These are phyloP conservation scores for Semicossyphus pulcher DNA, from an alignment of 2,113 vertebrate genomes.

Conservation along the genomic window DNA sequence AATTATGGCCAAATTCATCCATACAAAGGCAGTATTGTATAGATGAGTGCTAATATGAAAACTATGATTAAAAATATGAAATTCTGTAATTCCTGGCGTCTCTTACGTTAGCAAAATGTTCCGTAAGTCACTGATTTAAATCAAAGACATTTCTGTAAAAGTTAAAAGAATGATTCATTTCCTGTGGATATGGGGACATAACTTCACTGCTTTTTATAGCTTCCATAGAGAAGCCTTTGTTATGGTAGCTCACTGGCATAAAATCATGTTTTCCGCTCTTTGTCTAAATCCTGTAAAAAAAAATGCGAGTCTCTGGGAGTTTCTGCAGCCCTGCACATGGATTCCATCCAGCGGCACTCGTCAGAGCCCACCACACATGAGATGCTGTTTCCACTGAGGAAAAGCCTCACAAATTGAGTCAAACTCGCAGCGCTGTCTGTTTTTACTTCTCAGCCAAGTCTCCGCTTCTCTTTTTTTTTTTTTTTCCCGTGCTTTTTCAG, in stretches of 20 bases:
- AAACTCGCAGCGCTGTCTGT: conserved; percentile 41
- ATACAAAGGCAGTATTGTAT: background rate
- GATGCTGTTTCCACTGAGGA: conserved; percentile 78
- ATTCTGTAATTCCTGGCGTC: no score
- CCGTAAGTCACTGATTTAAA: background rate
- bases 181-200: conserved; percentile 31
- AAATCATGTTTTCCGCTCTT: conserved; percentile 70
- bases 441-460: conserved; percentile 60
- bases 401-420: conserved; percentile 64
- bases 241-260: conserved; percentile 40
- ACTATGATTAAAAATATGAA: no score
- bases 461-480: conserved; percentile 34
- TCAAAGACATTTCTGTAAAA: background rate
- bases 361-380: conserved; percentile 59
- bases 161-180: conserved; percentile 18
- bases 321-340: conserved; percentile 59
- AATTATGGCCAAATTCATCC: background rate
- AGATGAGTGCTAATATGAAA: background rate
- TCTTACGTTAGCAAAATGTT: background rate
- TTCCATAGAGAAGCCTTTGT: conserved; percentile 78
- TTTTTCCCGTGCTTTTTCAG: conserved; percentile 35
- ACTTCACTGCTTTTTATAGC: conserved; percentile 20
- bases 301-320: conserved; percentile 52
- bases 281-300: conserved; percentile 64
- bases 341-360: conserved; percentile 49